Evolutionary conservation across 2,888 invertebrate species (phyloP).

Genomic region (Pseudococcus viburni): DNA sequence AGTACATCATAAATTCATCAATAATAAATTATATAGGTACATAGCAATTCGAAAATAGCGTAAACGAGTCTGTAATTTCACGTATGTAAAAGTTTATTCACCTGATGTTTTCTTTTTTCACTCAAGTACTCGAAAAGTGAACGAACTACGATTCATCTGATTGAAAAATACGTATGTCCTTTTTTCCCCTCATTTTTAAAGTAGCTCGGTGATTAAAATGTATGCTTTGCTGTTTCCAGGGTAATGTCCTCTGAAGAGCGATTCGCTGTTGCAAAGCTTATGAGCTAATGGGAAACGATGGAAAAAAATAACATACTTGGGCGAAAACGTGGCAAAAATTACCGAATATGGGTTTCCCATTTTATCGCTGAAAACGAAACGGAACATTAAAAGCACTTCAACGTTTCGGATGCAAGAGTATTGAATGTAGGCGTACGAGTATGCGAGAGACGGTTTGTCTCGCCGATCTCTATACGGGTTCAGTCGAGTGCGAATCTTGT

Average conservation of each 20-base stretch:
- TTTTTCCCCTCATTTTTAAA: neutral
- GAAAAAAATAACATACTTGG: neutral
- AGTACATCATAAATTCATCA: too few relatives aligned
- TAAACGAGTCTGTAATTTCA: too few relatives aligned
- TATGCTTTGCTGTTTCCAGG: neutral
- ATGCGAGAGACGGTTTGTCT: conserved; percentile 17
- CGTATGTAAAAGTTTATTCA: neutral
- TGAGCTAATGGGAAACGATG: conserved; percentile 19
- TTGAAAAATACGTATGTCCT: conserved; percentile 16
- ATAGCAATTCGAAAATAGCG: too few relatives aligned
- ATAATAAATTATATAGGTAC: too few relatives aligned
- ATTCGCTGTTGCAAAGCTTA: neutral
- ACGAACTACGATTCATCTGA: neutral
- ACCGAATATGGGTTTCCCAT: conserved; percentile 12
- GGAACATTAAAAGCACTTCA: conserved; percentile 25
- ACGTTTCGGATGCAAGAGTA: neutral
- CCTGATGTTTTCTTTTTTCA: neutral
- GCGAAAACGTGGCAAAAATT: neutral
- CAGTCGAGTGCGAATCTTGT: neutral
- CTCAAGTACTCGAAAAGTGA: neutral
- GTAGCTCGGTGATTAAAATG: neutral
- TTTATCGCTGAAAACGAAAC: conserved; percentile 15
- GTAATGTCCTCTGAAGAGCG: neutral
- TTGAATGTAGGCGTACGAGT: neutral
- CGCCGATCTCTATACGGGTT: neutral